Conservation (phyloP, 2,888 invertebrate genomes). For the Zele albiditarsus region DNA sequence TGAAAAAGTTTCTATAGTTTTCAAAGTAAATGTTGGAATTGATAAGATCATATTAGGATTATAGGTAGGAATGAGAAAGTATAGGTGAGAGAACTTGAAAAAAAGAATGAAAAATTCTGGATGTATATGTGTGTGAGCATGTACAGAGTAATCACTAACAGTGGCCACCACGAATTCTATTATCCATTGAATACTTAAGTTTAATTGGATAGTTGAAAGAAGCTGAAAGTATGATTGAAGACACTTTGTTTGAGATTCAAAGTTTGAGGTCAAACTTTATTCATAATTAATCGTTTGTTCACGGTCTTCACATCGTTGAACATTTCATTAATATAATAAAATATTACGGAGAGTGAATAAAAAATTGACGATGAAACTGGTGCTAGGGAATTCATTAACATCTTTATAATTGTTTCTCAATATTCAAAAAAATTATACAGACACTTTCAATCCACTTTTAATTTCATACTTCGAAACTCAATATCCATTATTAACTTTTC, state of each 20-base stretch:
- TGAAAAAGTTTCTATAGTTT: slow-evolving; percentile 7
- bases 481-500: neutral
- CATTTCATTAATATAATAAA: neutral
- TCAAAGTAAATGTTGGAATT: neutral
- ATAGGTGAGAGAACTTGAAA: neutral
- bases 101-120: neutral
- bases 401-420: neutral
- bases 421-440: neutral
- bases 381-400: neutral
- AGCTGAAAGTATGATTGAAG: slow-evolving; percentile 26
- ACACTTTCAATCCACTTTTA: neutral
- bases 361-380: neutral
- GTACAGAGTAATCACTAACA: neutral
- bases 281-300: neutral
- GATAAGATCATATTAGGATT: slow-evolving; percentile 10
- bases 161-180: slow-evolving; percentile 39
- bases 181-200: slow-evolving; percentile 45
- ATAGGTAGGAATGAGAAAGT: neutral
- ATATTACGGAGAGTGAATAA: neutral
- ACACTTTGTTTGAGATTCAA: slow-evolving; percentile 30
- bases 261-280: slow-evolving; percentile 5
- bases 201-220: slow-evolving; percentile 41
- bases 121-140: neutral
- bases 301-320: neutral
- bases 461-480: neutral